Conservation (phyloP, 2,888 invertebrate species). For the Scrobipalpa atriplicella region DNA sequence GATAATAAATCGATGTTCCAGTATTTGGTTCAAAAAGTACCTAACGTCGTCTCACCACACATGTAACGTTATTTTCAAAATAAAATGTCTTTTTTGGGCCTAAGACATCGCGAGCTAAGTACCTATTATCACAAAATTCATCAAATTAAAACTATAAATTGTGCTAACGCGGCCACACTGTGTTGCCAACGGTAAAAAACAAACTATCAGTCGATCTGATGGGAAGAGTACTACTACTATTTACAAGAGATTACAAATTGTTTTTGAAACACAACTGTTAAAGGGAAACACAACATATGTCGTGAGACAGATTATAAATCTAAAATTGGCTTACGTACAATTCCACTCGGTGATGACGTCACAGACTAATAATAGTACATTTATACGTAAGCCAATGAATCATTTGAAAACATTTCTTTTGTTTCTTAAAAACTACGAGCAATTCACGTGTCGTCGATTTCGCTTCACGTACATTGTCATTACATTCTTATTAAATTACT, state of each 20-base stretch:
- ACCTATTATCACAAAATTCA: conserved; percentile 79
- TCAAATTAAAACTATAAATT: conserved; percentile 69
- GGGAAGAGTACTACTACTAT: conserved; percentile 71
- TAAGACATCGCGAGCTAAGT: conserved; percentile 61
- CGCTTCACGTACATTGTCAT: conserved; percentile 5
- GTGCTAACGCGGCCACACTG: conserved; percentile 64
- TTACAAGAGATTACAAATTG: conserved; percentile 56
- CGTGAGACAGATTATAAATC: conserved; percentile 64
- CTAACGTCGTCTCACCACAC: conserved; percentile 82
- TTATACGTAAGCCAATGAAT: conserved; percentile 21
- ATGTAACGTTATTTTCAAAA: conserved; percentile 72
- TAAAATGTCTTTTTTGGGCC: conserved; percentile 66
- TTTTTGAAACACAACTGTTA: conserved; percentile 36
- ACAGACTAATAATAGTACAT: conserved; percentile 1
- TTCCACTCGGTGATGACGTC: conserved; percentile 9
- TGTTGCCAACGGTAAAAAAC: conserved; percentile 52
- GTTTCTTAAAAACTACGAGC: conserved; percentile 9
- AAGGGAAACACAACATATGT: conserved; percentile 75
- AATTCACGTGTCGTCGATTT: neutral
- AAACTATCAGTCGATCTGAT: conserved; percentile 70
- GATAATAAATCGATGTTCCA: conserved; percentile 13
- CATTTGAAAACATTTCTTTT: conserved; percentile 17
- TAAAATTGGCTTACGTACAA: conserved; percentile 23
- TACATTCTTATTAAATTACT: neutral
- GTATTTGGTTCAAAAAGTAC: conserved; percentile 44